Base-by-base conservation (phyloP, 2,797 vertebrate genomes). In the Clarias platycephalus region DNA sequence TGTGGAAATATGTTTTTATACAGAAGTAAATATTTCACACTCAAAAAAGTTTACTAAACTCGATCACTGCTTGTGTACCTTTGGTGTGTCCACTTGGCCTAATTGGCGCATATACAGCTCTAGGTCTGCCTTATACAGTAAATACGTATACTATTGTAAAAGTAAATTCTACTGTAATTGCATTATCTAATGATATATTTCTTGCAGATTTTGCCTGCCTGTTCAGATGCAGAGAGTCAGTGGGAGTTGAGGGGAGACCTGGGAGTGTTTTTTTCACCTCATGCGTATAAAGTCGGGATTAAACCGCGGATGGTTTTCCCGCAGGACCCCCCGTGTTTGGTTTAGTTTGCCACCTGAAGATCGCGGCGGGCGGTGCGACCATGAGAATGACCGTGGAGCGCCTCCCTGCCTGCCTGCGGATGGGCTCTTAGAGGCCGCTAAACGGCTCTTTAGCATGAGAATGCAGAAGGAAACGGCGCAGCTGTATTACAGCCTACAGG, bases 391-490 rank as follows among this genome's bases (percentile, higher is more conserved):
- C 92, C 92, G 83, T 94, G 94, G 93, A 85, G 37, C 81, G 89
- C 88, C 87, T 85, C 86, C 94, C 94, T 66, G 74, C 89, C 60
- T 49, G 67, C 71, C 81, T 90, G 90, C 95, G 93, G 92, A 91
- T 87, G 91, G 87, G 85, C 88, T 70, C 89, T 92, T 92, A 89
- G 67, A 86, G 89, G 89, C 63, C 85, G 85, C 91, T 94, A 94
- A 95, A 94, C 91, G 92, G 92, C 93, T 89, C 87, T 90, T 96
- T 94, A 95, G 92, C 95, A 96, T 95, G 92, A 95, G 93, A 96
- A 96, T 95, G 87, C 84, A 90, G 89, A 86, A 95, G 96, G 95
- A 96, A 95, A 95, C 93, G 89, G 91, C 92, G 85, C 90, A 91
- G 92, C 93, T 92, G 92, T 75, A 75, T 83, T 83, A 75, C 90